phyloP scores from a whole-genome alignment of 2,888 invertebrate species.

The Lumbricus terrestris region DNA sequence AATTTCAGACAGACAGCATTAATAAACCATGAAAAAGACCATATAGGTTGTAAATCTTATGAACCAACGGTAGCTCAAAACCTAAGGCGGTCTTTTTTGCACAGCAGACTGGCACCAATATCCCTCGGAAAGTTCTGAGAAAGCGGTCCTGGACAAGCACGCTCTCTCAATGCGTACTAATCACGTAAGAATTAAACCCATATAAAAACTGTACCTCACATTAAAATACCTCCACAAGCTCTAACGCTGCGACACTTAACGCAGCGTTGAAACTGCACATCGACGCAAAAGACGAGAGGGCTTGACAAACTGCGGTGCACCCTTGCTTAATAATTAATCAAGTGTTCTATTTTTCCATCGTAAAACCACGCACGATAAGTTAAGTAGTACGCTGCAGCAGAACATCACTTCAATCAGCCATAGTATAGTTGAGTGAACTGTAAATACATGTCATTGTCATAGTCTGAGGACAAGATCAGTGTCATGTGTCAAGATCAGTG shows the following conservation, averaged over 20 bases:
- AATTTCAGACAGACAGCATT: neutral
- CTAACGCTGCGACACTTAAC: neutral
- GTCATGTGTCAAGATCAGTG: too few relatives aligned
- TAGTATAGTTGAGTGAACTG: neutral
- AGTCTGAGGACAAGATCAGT: neutral
- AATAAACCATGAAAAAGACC: neutral
- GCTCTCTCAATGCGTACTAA: neutral
- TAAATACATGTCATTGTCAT: neutral
- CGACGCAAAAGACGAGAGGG: neutral
- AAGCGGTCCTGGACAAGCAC: neutral
- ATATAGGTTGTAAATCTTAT: neutral
- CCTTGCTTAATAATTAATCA: neutral
- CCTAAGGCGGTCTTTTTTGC: neutral
- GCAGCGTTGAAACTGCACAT: neutral
- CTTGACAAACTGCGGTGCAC: neutral
- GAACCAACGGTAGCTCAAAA: neutral
- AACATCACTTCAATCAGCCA: neutral
- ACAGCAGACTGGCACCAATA: neutral
- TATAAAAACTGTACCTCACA: neutral
- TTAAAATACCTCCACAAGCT: neutral
- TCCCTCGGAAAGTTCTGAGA: neutral
- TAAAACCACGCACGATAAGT: neutral
- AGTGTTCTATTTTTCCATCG: neutral
- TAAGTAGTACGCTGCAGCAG: neutral
- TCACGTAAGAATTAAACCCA: neutral